Evolutionary conservation across 2,113 vertebrate species (phyloP).

Genomic region (Microtus ochrogaster): DNA sequence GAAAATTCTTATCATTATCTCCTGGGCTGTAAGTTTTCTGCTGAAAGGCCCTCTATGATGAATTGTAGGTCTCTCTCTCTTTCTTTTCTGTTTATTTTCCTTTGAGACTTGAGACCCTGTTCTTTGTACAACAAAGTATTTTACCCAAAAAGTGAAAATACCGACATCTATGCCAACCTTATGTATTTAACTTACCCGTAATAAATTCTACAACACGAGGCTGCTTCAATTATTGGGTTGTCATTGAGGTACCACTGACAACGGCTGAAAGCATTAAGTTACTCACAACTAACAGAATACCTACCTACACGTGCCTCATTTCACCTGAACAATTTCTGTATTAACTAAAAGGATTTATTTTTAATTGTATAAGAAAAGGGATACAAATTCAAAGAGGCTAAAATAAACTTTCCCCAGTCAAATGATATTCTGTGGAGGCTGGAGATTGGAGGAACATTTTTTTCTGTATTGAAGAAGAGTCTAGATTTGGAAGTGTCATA

Average conservation of each 20-base stretch:
- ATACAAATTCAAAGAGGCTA: background rate
- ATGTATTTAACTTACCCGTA: background rate
- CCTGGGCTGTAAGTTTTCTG: background rate
- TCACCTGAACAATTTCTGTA: background rate
- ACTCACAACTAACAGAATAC: background rate
- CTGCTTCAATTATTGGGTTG: slow-evolving; percentile 1
- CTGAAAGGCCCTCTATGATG: background rate
- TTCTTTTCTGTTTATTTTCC: background rate
- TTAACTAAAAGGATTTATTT: background rate
- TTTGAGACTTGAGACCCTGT: background rate
- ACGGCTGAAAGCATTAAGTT: background rate
- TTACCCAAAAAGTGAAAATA: background rate
- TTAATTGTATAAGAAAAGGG: background rate
- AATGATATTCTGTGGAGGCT: background rate
- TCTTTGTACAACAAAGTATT: background rate
- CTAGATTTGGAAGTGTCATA: slow-evolving; percentile 66
- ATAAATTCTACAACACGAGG: background rate
- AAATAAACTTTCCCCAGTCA: background rate
- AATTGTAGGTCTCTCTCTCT: background rate
- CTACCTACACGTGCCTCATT: background rate
- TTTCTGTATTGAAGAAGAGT: slow-evolving; percentile 42
- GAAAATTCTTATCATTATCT: background rate
- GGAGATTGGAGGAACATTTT: background rate
- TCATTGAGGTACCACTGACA: background rate
- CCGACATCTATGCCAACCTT: background rate